A percentile compares a stretch with the other conserved stretches of the same genome.
Evolutionary conservation across 2,797 vertebrate genomes (phyloP).

Genomic region (Saxicola maurus): DNA sequence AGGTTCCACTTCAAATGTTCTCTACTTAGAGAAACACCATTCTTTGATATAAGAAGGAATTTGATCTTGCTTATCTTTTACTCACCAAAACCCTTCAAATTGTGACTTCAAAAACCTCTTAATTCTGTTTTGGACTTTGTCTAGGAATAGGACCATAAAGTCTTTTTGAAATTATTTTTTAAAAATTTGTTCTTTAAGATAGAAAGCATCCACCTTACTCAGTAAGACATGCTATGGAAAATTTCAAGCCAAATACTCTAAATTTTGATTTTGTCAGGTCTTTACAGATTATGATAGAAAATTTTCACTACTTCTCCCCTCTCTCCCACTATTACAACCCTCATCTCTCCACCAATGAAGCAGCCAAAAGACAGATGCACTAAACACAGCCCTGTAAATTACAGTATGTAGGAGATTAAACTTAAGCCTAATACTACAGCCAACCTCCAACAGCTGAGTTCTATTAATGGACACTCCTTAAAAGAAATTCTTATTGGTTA

Average conservation of each 20-base stretch:
- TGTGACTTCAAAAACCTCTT: neutral
- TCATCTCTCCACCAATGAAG: constrained; percentile 27
- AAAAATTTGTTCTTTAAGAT: neutral
- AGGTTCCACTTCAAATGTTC: neutral
- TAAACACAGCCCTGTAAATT: constrained; percentile 56
- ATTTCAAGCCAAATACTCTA: neutral
- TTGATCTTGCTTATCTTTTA: neutral
- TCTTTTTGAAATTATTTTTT: neutral
- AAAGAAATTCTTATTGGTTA: constrained; percentile 62
- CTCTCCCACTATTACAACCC: neutral
- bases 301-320: neutral
- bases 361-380: constrained; percentile 14
- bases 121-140: neutral
- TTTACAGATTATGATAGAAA: neutral
- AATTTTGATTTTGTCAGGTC: neutral
- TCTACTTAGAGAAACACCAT: neutral
- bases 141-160: neutral
- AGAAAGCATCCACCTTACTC: neutral
- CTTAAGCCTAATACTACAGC: constrained; percentile 67
- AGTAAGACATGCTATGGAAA: neutral
- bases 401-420: constrained; percentile 67
- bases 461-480: constrained; percentile 68
- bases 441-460: constrained; percentile 71
- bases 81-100: neutral
- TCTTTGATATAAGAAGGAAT: neutral